Conservation (phyloP, 2,888 invertebrate genomes). For the Mythimna lalbum region DNA sequence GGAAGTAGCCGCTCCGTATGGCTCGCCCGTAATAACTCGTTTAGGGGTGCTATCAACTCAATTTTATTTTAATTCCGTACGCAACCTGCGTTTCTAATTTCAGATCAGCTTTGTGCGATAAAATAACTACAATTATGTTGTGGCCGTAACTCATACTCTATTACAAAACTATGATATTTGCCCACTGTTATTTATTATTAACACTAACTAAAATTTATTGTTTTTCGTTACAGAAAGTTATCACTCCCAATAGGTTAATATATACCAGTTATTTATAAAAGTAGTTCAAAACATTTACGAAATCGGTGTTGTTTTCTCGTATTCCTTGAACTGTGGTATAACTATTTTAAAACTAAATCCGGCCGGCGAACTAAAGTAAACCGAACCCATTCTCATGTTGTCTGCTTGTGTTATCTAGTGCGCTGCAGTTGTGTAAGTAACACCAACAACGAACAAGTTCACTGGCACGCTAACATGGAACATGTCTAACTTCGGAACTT, state of each 20-base stretch:
- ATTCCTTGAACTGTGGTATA: slow-evolving; percentile 54
- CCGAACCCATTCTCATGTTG: slow-evolving; percentile 63
- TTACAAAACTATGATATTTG: slow-evolving; percentile 47
- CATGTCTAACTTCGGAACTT: slow-evolving; percentile 67
- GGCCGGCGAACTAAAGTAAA: slow-evolving; percentile 59
- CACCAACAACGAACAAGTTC: slow-evolving; percentile 80
- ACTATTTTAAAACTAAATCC: slow-evolving; percentile 59
- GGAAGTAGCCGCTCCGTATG: slow-evolving; percentile 79
- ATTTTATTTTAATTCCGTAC: slow-evolving; percentile 76
- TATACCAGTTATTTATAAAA: slow-evolving; percentile 50
- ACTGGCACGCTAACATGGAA: slow-evolving; percentile 78
- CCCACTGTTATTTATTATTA: slow-evolving; percentile 32
- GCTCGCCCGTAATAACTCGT: slow-evolving; percentile 78
- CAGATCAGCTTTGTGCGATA: slow-evolving; percentile 58
- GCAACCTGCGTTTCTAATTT: slow-evolving; percentile 56
- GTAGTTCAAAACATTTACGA: slow-evolving; percentile 38
- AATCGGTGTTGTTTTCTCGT: slow-evolving; percentile 45
- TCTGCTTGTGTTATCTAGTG: slow-evolving; percentile 75
- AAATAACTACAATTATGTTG: slow-evolving; percentile 39
- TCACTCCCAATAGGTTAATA: slow-evolving; percentile 46
- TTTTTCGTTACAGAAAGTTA: slow-evolving; percentile 45
- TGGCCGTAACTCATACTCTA: slow-evolving; percentile 37
- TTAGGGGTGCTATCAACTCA: slow-evolving; percentile 76
- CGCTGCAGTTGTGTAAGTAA: slow-evolving; percentile 76
- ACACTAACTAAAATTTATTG: slow-evolving; percentile 41